Evolutionary conservation across 2,888 invertebrate species (phyloP).

Genomic region (Chalcis sispes): DNA sequence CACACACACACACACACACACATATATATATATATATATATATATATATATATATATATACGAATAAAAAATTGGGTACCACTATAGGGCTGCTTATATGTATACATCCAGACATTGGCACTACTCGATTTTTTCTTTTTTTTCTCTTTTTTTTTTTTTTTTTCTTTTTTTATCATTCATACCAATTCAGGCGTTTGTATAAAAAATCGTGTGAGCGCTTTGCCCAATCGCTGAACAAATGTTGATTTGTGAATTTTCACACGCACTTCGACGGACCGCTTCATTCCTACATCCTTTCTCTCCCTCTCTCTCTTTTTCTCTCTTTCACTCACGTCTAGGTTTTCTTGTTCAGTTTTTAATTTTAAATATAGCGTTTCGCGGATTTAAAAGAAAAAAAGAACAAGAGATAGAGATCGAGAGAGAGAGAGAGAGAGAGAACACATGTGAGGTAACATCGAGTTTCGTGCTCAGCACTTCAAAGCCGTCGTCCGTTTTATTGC

Average conservation of each 20-base stretch:
- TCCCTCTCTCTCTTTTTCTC: background rate
- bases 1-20: too few species aligned
- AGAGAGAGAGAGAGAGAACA: background rate
- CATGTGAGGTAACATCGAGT: background rate
- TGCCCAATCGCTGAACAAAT: slow-evolving; percentile 32
- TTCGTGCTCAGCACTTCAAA: slow-evolving; percentile 31
- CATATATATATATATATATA: too few species aligned
- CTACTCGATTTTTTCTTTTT: too few species aligned
- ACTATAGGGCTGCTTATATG: background rate
- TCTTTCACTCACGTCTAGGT: background rate
- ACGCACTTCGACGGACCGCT: slow-evolving; percentile 9
- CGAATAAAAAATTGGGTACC: too few species aligned
- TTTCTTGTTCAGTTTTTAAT: slow-evolving; percentile 34
- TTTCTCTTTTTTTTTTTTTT: too few species aligned
- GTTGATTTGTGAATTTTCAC: slow-evolving; percentile 50
- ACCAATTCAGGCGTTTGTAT: slow-evolving; percentile 16
- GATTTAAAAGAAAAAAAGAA: background rate
- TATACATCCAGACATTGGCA: too few species aligned
- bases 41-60: too few species aligned
- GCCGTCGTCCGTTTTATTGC: slow-evolving; percentile 39
- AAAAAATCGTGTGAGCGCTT: slow-evolving; percentile 37
- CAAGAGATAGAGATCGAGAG: background rate
- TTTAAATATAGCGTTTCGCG: slow-evolving; percentile 31
- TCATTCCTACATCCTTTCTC: slow-evolving; percentile 8
- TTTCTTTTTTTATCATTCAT: slow-evolving; percentile 16